These are phyloP conservation scores for Nemopilema nomurai DNA, from an alignment of 30 jellyfish, hydroid and myxozoan species.

Conservation along the genomic window DNA sequence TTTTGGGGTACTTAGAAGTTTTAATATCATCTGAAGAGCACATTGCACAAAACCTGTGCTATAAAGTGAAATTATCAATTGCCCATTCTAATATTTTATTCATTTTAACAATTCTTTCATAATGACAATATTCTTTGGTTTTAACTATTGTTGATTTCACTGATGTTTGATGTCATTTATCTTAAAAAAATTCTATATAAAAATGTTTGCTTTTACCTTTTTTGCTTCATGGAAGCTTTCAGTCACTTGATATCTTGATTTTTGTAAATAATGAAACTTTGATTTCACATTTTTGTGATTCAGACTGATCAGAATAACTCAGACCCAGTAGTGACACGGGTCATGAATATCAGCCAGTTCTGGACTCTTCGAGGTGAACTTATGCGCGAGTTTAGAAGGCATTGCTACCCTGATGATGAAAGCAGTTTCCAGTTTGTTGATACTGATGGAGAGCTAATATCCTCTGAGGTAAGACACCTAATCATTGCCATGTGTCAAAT, in stretches of 20 bases:
- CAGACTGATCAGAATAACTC: slow-evolving; percentile 20
- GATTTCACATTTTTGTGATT: neutral
- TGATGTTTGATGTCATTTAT: too few species aligned
- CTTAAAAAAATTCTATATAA: too few species aligned
- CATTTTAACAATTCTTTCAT: too few species aligned
- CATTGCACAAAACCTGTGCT: too few species aligned
- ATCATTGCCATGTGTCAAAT: neutral
- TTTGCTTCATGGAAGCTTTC: too few species aligned
- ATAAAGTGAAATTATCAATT: too few species aligned
- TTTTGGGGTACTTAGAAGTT: neutral
- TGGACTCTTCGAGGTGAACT: slow-evolving; percentile 40
- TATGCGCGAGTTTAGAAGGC: slow-evolving; percentile 3
- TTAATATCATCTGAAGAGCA: neutral
- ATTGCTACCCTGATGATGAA: slow-evolving; percentile 12
- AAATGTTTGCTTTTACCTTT: too few species aligned
- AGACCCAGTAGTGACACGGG: slow-evolving; percentile 33
- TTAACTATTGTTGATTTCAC: too few species aligned
- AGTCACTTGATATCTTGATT: too few species aligned
- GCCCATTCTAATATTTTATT: too few species aligned
- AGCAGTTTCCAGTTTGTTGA: slow-evolving; percentile 31
- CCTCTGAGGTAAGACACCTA: neutral
- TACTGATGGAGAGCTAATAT: slow-evolving; percentile 9
- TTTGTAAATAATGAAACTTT: neutral
- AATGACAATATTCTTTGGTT: too few species aligned
- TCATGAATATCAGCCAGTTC: slow-evolving; percentile 42